Conservation (phyloP, 2,113 vertebrate species). For the Mus pahari region DNA sequence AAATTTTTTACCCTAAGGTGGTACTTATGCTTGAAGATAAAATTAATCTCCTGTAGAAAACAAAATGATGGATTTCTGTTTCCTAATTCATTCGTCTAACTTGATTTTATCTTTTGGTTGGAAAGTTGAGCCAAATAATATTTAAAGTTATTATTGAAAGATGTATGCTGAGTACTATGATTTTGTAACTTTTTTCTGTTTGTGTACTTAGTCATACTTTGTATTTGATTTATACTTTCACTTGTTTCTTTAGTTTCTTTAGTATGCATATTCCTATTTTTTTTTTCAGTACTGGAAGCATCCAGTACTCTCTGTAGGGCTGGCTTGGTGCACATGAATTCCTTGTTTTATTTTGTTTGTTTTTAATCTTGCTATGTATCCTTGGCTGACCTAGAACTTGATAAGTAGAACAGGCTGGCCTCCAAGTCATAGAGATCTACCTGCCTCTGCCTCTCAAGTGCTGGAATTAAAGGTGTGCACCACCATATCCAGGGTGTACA, state of each 20-base stretch:
- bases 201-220: neutral
- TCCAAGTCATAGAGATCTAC: neutral
- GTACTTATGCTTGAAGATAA: neutral
- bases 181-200: neutral
- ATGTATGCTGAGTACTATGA: neutral
- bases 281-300: neutral
- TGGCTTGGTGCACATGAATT: neutral
- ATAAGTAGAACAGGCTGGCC: neutral
- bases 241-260: neutral
- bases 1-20: neutral
- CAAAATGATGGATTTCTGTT: neutral
- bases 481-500: neutral
- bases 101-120: neutral
- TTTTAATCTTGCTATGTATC: neutral
- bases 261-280: neutral
- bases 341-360: neutral
- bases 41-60: neutral
- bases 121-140: neutral
- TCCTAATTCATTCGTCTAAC: neutral
- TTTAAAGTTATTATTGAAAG: neutral
- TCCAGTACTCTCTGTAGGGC: neutral
- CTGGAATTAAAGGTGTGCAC: neutral
- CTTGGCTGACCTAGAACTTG: neutral
- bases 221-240: neutral
- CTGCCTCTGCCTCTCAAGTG: neutral